Evolutionary conservation across 1,140 invertebrate species (phyloP), one percentile per base, ranked within the genome.

Genomic region (Globodera rostochiensis): DNA sequence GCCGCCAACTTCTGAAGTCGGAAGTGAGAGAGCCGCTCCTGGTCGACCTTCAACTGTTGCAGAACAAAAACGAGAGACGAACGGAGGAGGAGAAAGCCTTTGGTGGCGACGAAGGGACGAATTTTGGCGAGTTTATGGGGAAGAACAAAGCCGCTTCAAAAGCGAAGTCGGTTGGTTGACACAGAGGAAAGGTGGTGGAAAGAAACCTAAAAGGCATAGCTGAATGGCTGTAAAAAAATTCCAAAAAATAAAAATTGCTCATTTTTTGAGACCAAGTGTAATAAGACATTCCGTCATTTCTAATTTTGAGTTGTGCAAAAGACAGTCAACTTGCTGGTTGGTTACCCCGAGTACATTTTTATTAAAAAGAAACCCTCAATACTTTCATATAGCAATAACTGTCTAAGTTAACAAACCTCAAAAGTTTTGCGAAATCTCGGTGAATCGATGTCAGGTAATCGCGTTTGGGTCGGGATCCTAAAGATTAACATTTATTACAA

Each of bases 1-100:
- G 80, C 84, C 83, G 84, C 84, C 60, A 85, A 74, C 76, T 84
- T 83, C 73, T 70, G 79, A 9, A 47, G 21, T 1, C 50, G 73
- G 21, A 67, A 69, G 57, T 45, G 60, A 19, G 45, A 67, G 73
- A 67, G 67, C 47, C 83, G 83, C 53, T 76, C 74, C 83, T 77
- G 57, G 73, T 85, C 69, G 53, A 84, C 81, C 80, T 71, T 50
- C n/a, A 70, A 60, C 11, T 79, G 76, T 36, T 80, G 21, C 70
- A 36, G 15, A 4, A 50, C n/a, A 70, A 50, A 74, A 60, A 25
- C 19, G 25, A 8, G 19, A 36, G 77, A 64, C n/a, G 36, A 21
- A 19, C 67, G 21, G 74, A 13, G 60, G 19, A 47, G 74, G 46
- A 11, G 25, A 49, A 49, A 60, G 50, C 73, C 53, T 53, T 64